These are phyloP conservation scores for Staurois parvus DNA, from an alignment of 2,797 vertebrate genomes.

Conservation along the genomic window DNA sequence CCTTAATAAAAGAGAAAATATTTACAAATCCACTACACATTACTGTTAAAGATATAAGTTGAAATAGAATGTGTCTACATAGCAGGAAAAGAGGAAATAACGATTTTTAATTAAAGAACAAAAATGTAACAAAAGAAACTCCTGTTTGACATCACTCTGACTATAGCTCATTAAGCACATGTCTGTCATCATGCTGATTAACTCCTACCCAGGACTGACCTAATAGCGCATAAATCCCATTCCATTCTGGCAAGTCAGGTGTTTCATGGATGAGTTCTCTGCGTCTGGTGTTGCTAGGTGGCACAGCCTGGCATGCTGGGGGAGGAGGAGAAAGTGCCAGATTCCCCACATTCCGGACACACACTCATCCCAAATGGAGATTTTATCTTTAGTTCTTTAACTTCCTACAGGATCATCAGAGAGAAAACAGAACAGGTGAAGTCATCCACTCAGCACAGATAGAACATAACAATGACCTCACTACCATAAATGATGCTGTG, in stretches of 20 bases:
- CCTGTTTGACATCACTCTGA: background rate
- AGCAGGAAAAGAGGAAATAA: background rate
- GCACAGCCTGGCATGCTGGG: conserved; percentile 27
- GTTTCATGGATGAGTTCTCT: background rate
- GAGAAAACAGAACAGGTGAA: conserved; percentile 52
- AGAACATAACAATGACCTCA: conserved; percentile 35
- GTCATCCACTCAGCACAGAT: conserved; percentile 46
- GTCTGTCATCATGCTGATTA: background rate
- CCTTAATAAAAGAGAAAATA: too few species aligned
- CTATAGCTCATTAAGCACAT: background rate
- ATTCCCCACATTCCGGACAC: conserved; percentile 29
- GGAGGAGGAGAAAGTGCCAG: conserved; percentile 13
- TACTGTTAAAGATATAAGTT: too few species aligned
- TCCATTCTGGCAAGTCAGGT: conserved; percentile 26
- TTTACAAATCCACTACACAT: too few species aligned
- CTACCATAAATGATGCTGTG: conserved; percentile 6
- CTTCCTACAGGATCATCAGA: conserved; percentile 31
- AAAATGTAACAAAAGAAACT: background rate
- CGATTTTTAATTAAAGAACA: background rate
- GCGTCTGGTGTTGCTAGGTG: conserved; percentile 31
- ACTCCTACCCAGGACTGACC: background rate
- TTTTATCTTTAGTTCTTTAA: conserved; percentile 31
- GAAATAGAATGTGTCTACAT: background rate
- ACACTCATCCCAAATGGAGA: conserved; percentile 32
- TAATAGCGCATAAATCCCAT: background rate